These are phyloP conservation scores for Amphipoea lucens DNA, from an alignment of 2,888 invertebrate genomes.

Conservation along the genomic window DNA sequence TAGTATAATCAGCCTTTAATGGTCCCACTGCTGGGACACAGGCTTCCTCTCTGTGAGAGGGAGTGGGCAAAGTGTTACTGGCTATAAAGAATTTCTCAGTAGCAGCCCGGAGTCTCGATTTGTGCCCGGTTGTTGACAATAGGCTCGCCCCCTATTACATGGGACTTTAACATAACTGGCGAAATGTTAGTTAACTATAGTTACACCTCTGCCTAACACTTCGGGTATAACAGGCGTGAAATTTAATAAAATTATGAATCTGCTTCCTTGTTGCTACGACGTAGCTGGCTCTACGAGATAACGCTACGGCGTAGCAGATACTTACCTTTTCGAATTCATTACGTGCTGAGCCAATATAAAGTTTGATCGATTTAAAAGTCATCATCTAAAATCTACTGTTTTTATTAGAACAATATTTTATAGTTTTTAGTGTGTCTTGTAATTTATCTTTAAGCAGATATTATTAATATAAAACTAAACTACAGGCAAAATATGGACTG, in stretches of 20 bases:
- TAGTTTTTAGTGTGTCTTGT: too few relatives aligned
- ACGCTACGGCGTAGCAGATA: slow-evolving; percentile 27
- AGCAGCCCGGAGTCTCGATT: too few relatives aligned
- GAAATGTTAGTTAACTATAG: neutral
- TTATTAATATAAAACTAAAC: neutral
- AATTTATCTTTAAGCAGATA: too few relatives aligned
- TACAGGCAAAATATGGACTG: neutral
- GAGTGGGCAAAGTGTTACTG: neutral
- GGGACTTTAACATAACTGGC: neutral
- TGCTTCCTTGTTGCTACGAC: slow-evolving; percentile 19
- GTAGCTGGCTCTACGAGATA: slow-evolving; percentile 41
- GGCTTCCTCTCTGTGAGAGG: neutral
- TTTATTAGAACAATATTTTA: too few relatives aligned
- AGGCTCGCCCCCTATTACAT: neutral
- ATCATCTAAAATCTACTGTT: too few relatives aligned
- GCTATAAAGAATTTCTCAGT: neutral
- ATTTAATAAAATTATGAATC: neutral
- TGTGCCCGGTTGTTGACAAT: too few relatives aligned
- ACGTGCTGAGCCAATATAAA: neutral
- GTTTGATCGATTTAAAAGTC: neutral
- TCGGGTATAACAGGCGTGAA: neutral
- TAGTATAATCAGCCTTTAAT: neutral
- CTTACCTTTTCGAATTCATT: neutral
- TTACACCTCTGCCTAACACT: neutral
- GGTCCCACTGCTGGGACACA: neutral